These are phyloP conservation scores for Acrobasis consociella DNA, from an alignment of 2,888 invertebrate genomes.

Conservation along the genomic window DNA sequence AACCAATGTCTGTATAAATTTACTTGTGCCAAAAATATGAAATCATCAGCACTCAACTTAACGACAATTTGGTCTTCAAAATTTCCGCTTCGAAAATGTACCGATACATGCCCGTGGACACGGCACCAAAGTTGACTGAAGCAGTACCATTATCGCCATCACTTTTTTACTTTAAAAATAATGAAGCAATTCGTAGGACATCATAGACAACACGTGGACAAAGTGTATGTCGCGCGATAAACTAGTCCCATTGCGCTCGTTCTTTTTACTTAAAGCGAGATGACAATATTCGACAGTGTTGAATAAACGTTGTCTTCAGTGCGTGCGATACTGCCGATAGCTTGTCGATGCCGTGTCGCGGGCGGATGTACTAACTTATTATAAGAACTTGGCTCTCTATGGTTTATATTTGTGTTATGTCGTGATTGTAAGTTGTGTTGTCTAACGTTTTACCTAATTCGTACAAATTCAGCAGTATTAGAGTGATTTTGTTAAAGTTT, in stretches of 20 bases:
- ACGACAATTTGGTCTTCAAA: slow-evolving; percentile 1
- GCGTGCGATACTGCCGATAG: too few species aligned
- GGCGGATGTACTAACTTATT: background rate
- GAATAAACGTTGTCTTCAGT: too few species aligned
- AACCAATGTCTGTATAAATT: slow-evolving; percentile 46
- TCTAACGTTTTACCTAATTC: slow-evolving; percentile 73
- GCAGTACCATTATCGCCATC: too few species aligned
- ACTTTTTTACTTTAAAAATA: too few species aligned
- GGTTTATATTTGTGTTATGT: slow-evolving; percentile 49
- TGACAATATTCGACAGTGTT: too few species aligned
- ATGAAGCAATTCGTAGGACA: too few species aligned
- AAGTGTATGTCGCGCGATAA: too few species aligned
- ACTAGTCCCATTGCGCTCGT: too few species aligned
- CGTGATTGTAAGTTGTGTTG: slow-evolving; percentile 63
- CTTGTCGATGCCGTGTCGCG: too few species aligned
- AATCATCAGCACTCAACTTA: slow-evolving; percentile 28
- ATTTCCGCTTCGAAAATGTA: slow-evolving; percentile 3
- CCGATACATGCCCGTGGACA: background rate
- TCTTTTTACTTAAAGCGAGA: too few species aligned
- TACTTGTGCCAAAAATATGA: slow-evolving; percentile 71
- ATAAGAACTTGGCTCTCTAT: slow-evolving; percentile 22
- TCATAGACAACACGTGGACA: too few species aligned
- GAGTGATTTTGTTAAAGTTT: slow-evolving; percentile 83
- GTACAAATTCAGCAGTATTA: slow-evolving; percentile 83
- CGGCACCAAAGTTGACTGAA: too few species aligned